Evolutionary conservation across 2,113 vertebrate species (phyloP).

Genomic region (Piaya cayana): DNA sequence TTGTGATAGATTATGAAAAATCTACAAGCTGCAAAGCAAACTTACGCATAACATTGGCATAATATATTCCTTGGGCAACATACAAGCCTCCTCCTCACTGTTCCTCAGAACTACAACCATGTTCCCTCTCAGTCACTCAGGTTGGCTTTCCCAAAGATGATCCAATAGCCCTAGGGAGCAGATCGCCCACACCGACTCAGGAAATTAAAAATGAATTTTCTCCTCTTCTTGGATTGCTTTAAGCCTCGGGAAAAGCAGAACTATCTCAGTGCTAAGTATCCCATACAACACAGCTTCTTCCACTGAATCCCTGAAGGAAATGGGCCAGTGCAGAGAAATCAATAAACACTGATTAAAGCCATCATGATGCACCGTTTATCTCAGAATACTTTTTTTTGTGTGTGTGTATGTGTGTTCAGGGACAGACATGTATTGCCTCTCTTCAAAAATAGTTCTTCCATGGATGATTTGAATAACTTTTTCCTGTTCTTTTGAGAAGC

Average conservation of each 20-base stretch:
- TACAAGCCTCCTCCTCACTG: background rate
- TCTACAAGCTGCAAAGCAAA: background rate
- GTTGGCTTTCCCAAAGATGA: background rate
- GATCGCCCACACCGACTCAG: background rate
- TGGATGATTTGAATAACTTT: background rate
- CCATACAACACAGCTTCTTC: background rate
- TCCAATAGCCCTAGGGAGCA: background rate
- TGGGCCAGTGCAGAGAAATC: background rate
- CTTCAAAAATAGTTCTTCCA: background rate
- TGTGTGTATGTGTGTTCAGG: background rate
- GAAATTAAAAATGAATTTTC: conserved; percentile 31
- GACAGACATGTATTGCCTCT: background rate
- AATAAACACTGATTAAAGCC: background rate
- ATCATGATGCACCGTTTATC: background rate
- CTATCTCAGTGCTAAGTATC: background rate
- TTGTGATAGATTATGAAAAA: background rate
- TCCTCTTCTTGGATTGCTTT: background rate
- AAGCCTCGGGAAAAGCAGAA: background rate
- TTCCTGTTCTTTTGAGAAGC: background rate
- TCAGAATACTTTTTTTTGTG: background rate
- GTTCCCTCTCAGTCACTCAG: background rate
- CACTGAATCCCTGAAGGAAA: background rate
- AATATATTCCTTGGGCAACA: background rate
- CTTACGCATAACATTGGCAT: background rate
- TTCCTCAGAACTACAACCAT: background rate